These are phyloP conservation scores for Nothocercus nigrocapillus DNA, from an alignment of 2,113 vertebrate species.

Conservation along the genomic window DNA sequence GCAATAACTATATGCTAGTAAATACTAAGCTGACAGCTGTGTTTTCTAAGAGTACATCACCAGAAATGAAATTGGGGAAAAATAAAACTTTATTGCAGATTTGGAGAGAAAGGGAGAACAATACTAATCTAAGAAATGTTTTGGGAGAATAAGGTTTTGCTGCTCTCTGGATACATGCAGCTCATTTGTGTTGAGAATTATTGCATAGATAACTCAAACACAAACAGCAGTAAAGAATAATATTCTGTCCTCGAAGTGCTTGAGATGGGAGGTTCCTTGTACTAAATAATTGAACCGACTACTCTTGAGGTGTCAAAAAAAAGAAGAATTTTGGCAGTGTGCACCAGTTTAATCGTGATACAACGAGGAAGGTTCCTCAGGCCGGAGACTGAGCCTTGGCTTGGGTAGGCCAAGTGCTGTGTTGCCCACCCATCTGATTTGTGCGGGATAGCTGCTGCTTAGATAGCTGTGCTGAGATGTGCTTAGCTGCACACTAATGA, in stretches of 20 bases:
- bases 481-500: neutral
- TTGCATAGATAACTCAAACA: neutral
- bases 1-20: neutral
- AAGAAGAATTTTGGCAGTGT: neutral
- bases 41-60: neutral
- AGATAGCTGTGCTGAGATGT: too few species aligned
- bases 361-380: fast-evolving
- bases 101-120: constrained; percentile 25
- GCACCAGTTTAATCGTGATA: neutral
- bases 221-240: neutral
- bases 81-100: constrained; percentile 49
- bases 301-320: neutral
- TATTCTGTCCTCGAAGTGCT: neutral
- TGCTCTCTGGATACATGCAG: constrained; percentile 10
- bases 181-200: neutral
- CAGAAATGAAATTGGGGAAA: neutral
- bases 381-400: fast-evolving
- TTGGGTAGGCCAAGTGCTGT: neutral
- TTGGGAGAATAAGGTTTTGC: constrained; percentile 18
- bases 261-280: neutral
- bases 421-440: neutral
- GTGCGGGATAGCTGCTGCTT: neutral
- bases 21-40: constrained; percentile 5
- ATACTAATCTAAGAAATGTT: constrained; percentile 12
- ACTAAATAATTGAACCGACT: neutral